Evolutionary conservation across 2,113 vertebrate genomes (phyloP).

Genomic region (Podarcis raffonei): DNA sequence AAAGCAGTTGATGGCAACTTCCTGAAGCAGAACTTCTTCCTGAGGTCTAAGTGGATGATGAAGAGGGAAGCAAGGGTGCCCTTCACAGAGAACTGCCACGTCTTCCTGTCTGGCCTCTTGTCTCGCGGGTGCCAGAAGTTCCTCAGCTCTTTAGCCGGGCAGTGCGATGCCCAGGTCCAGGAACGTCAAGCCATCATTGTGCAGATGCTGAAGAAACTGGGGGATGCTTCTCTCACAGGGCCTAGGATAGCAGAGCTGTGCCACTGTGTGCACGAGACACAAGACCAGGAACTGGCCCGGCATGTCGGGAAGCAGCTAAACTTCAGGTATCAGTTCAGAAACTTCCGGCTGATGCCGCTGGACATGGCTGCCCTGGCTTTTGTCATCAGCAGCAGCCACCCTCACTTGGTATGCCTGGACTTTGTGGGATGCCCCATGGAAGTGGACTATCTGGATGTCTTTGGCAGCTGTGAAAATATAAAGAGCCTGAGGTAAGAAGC

Average conservation of each 20-base stretch:
- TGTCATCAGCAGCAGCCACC: slow-evolving; percentile 71
- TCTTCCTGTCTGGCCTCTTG: slow-evolving; percentile 86
- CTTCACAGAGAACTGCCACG: slow-evolving; percentile 82
- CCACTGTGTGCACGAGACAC: slow-evolving; percentile 84
- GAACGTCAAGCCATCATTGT: slow-evolving; percentile 76
- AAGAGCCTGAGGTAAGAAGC: slow-evolving; percentile 82
- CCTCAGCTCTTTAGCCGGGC: slow-evolving; percentile 71
- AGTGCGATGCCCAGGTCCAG: slow-evolving; percentile 66
- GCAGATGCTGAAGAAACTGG: slow-evolving; percentile 73
- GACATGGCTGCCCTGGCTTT: slow-evolving; percentile 84
- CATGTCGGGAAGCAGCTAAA: slow-evolving; percentile 67
- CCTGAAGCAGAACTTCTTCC: slow-evolving; percentile 79
- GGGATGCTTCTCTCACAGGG: slow-evolving; percentile 79
- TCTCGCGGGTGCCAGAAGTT: slow-evolving; percentile 73
- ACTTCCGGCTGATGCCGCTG: slow-evolving; percentile 78
- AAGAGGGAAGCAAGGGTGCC: slow-evolving; percentile 76
- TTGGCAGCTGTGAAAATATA: slow-evolving; percentile 79
- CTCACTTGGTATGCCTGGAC: slow-evolving; percentile 72
- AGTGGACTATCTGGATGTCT: slow-evolving; percentile 77
- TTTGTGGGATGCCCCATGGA: slow-evolving; percentile 88
- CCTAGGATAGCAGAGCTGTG: slow-evolving; percentile 89
- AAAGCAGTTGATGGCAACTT: slow-evolving; percentile 60
- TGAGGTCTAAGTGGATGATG: slow-evolving; percentile 86
- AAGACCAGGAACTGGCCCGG: slow-evolving; percentile 74
- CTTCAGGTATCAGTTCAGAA: slow-evolving; percentile 80